Base-by-base conservation (phyloP, 2,113 vertebrate species). In the Danionella cerebrum region DNA sequence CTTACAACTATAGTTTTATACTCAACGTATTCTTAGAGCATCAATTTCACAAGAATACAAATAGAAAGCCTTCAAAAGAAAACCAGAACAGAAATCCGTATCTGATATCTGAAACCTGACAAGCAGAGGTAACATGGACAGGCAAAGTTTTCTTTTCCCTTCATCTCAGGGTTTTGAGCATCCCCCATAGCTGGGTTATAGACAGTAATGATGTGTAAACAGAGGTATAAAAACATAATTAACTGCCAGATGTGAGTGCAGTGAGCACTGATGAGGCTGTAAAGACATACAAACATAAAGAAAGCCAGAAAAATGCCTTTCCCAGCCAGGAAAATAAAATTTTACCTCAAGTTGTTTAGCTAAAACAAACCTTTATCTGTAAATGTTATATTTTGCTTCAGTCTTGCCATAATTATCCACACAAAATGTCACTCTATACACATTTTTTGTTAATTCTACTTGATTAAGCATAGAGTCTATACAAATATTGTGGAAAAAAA, bases 171-270 rank as follows among this genome's bases (percentile, higher is more conserved):
- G 13, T 57, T 57, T 38, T 57, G 27, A n/a, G 27, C 10, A 2
- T 53, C 27, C 50, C n/a, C 27, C 25, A 18, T 18, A 10, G 16
- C 50, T 11, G 50, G 1, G 1, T 22, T 36, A 35, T 12, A 24
- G 33, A 57, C 13, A 21, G 19, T 22, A 57, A 81, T 82, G 79
- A 84, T 73, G 76, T 82, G 79, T 76, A 77, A 85, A 77, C 71
- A 48, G 67, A 44, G 57, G 22, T 59, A 54, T 36, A 16, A 42
- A 69, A 54, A 57, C 18, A 38, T 6, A 53, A 53, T 53, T 3
- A 53, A 53, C 16, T 53, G 50, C 50, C 50, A 53, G 50, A 53
- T 53, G 50, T 57, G 35, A 57, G 33, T 57, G 33, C 53, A 57
- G 1, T 36, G 33, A 57, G 31, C n/a, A 36, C 52, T 35, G 31